Conservation (phyloP, 2,113 vertebrate species). For the zebrafish (Danio rerio) region DNA sequence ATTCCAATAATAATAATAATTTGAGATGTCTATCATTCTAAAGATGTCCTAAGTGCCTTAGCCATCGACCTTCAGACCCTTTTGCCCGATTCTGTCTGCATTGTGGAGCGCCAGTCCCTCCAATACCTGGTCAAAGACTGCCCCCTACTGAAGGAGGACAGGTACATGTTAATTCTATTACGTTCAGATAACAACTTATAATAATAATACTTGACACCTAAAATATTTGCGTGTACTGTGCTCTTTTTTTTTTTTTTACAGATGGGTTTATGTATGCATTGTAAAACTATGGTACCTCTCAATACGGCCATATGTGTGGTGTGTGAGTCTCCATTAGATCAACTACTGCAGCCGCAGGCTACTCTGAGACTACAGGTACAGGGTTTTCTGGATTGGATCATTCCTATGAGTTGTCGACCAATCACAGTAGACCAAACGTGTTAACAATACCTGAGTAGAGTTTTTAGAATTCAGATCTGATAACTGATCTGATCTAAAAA, state of each 20-base stretch:
- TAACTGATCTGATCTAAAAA: no score
- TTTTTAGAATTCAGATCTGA: no score
- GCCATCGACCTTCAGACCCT: constrained; percentile 81
- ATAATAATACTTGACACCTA: not conserved
- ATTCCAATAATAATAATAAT: not conserved
- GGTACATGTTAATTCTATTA: constrained; percentile 68
- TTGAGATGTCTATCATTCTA: not conserved
- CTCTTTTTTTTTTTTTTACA: constrained; percentile 60
- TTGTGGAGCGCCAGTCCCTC: constrained; percentile 82
- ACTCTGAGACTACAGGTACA: constrained; percentile 77
- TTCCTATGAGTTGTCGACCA: no score
- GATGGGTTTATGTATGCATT: constrained; percentile 82
- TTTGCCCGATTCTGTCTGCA: constrained; percentile 86
- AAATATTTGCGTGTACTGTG: constrained; percentile 4
- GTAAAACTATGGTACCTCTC: constrained; percentile 81
- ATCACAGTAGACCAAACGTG: no score
- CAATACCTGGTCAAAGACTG: constrained; percentile 73
- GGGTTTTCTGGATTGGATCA: no score
- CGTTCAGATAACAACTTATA: not conserved
- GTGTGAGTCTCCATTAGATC: constrained; percentile 81
- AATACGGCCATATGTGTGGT: constrained; percentile 84
- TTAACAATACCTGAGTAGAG: no score
- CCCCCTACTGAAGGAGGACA: constrained; percentile 80
- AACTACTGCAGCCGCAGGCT: constrained; percentile 78
- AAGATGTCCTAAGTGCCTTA: constrained; percentile 84